A percentile compares a stretch with the other conserved stretches of the same genome.
Evolutionary conservation across 2,113 vertebrate genomes (phyloP).

Genomic region (Podarcis muralis): DNA sequence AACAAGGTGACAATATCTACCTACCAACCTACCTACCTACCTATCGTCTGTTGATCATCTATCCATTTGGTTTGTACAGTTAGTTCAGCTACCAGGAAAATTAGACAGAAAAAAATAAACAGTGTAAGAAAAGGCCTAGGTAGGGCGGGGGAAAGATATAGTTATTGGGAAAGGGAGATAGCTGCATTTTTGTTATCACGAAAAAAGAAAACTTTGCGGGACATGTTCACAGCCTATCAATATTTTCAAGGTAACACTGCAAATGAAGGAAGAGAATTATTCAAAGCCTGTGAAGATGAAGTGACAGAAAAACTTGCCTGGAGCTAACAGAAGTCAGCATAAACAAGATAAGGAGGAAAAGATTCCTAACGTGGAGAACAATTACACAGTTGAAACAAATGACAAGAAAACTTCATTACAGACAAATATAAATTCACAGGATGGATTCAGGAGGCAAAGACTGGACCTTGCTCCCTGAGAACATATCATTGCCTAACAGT

Average conservation of each 20-base stretch:
- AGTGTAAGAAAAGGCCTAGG: background rate
- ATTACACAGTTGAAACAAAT: background rate
- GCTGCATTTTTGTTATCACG: background rate
- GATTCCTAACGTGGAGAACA: background rate
- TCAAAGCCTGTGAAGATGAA: background rate
- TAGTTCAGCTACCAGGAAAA: background rate
- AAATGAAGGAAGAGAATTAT: constrained; percentile 18
- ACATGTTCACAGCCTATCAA: background rate
- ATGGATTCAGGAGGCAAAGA: background rate
- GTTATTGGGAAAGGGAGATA: background rate
- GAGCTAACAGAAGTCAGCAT: constrained; percentile 9
- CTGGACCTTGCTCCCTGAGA: background rate
- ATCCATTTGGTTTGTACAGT: background rate
- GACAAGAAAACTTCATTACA: background rate
- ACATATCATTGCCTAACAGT: background rate
- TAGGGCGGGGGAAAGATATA: too few relatives aligned
- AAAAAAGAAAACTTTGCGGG: background rate
- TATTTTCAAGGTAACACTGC: constrained; percentile 13
- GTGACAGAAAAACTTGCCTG: constrained; percentile 2
- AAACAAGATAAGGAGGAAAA: background rate
- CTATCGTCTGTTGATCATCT: background rate
- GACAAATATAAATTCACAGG: background rate
- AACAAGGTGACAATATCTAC: background rate
- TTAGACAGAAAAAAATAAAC: background rate
- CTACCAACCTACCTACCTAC: background rate